Evolutionary conservation across 1,140 invertebrate genomes (phyloP), one percentile per base, ranked within the genome.

Genomic region (Rhyacophila brunnea): DNA sequence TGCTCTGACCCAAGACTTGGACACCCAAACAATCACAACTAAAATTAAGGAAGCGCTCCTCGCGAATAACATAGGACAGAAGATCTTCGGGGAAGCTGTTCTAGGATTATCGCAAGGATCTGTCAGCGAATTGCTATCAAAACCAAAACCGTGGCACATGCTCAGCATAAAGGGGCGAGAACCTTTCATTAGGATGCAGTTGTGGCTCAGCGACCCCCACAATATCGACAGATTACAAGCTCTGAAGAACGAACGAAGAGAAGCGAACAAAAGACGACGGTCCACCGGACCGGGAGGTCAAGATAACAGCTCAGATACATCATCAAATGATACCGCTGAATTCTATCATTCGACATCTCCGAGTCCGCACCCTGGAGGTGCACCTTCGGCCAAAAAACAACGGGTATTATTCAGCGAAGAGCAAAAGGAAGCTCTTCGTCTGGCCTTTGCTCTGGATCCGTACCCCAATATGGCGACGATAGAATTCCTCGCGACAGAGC

Each of bases 111-210:
- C 94, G 1, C 96, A 99, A 75, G 96, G 96, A 13, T 98, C 95
- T 0, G 96, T 98, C 0, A 96, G 93, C 70, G 96, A 99, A 76
- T 77, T 99, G 11, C 80, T 99, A 0, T 97, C 95, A 43, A 98
- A 99, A 76, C 96, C 96, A 1, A 98, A 98, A 71, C 96, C 96
- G 0, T 99, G 96, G 96, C 94, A 97, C 70, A 97, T 98, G 95
- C 83, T 99, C 6, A 97, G 94, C 67, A 96, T 98, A 71, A 99
- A 99, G 75, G 96, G 96, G 0, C 81, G 96, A 20, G 96, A 99
- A 74, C 96, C 96, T 0, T 99, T 98, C 79, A 96, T 98, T 59
- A 84, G 96, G 58, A 99, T 99, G 96, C 95, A 98, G 72, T 75
- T 97, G 17, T 99, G 96, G 96, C 79, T 99, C 7, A 92, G 90